phyloP scores from a whole-genome alignment of 2,113 vertebrate genomes.

The Zapus hudsonius region DNA sequence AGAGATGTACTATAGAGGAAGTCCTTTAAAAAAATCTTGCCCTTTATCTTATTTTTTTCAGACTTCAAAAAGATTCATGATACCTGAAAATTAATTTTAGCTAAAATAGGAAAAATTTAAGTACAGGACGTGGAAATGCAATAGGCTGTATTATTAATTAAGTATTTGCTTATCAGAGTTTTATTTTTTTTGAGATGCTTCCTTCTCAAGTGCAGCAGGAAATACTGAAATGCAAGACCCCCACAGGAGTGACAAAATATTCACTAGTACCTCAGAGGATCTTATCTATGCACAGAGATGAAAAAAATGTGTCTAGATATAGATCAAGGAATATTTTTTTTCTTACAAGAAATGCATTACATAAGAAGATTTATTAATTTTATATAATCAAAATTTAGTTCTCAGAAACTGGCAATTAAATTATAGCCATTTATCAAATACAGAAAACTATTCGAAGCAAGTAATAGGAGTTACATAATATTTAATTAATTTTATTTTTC shows the following conservation, averaged over 20 bases:
- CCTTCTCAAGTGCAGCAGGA: conserved; percentile 75
- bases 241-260: conserved; percentile 74
- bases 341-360: conserved; percentile 9
- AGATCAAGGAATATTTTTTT: conserved; percentile 28
- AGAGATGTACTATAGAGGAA: conserved; percentile 70
- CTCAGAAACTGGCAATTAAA: conserved; percentile 28
- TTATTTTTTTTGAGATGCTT: conserved; percentile 81
- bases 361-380: conserved; percentile 58
- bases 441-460: background rate
- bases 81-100: conserved; percentile 80
- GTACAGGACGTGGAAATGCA: conserved; percentile 77
- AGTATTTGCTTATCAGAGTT: conserved; percentile 81
- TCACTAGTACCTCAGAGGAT: conserved; percentile 68
- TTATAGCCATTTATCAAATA: conserved; percentile 35
- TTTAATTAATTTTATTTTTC: background rate
- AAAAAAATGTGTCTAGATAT: conserved; percentile 56
- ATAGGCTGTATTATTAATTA: conserved; percentile 79
- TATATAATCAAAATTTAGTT: conserved; percentile 45
- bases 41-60: conserved; percentile 9
- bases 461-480: background rate
- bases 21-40: background rate
- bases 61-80: conserved; percentile 70
- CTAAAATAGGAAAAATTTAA: conserved; percentile 78
- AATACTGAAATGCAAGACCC: conserved; percentile 81
- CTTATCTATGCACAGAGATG: conserved; percentile 65